Conservation (phyloP, 1,140 invertebrate genomes). For the Drosophila lini region DNA sequence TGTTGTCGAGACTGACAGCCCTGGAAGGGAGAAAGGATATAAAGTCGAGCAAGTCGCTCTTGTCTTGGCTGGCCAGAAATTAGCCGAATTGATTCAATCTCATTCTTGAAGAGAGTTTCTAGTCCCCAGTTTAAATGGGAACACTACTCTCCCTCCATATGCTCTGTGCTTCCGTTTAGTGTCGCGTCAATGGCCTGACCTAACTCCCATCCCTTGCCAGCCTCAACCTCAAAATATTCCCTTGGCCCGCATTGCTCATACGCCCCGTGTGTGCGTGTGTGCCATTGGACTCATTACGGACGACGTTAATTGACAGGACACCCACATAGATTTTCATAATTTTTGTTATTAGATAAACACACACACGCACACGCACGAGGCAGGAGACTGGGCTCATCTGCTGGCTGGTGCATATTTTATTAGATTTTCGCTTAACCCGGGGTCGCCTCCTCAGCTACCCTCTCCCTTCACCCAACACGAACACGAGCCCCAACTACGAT, state of each 20-base stretch:
- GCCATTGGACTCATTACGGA: conserved; percentile 32
- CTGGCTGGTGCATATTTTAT: conserved; percentile 68
- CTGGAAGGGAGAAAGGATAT: background rate
- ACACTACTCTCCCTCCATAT: background rate
- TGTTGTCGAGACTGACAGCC: conserved; percentile 19
- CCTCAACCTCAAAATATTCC: background rate
- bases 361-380: conserved; percentile 8
- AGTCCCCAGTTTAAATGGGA: background rate
- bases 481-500: background rate
- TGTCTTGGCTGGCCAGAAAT: conserved; percentile 9
- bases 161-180: background rate
- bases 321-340: conserved; percentile 77
- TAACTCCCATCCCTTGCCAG: background rate
- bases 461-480: background rate
- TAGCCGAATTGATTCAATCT: conserved; percentile 5
- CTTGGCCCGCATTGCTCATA: conserved; percentile 50
- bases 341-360: conserved; percentile 64
- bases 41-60: background rate
- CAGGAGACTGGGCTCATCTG: too few species aligned
- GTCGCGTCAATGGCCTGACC: conserved; percentile 1
- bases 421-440: conserved; percentile 51
- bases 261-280: conserved; percentile 39
- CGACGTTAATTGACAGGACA: conserved; percentile 65
- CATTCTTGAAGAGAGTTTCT: background rate
- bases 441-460: background rate